These are phyloP conservation scores for Nemapogon koenigi DNA, from an alignment of 2,888 invertebrate species.

Conservation along the genomic window DNA sequence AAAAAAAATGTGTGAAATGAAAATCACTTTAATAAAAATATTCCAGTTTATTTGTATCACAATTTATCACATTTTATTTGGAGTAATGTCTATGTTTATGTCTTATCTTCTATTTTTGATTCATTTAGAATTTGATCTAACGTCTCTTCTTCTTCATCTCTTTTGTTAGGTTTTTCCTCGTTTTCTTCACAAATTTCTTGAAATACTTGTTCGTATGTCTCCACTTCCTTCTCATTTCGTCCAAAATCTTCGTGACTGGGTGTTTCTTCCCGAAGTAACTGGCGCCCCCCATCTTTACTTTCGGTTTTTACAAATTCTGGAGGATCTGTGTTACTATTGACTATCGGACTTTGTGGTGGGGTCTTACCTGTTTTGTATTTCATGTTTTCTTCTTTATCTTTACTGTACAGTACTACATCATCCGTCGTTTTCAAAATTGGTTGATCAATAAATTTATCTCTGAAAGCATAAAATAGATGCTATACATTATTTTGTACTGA, in stretches of 20 bases:
- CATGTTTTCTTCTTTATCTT: constrained; percentile 8
- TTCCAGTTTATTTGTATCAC: too few relatives aligned
- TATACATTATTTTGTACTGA: too few relatives aligned
- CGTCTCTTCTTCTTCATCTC: constrained; percentile 3
- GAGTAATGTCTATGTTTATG: neutral
- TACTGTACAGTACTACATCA: constrained; percentile 21
- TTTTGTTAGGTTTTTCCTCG: neutral
- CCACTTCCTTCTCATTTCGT: neutral
- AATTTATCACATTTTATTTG: neutral
- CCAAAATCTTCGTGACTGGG: too few relatives aligned
- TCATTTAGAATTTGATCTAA: too few relatives aligned
- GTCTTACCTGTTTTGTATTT: constrained; percentile 3
- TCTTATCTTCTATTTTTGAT: constrained; percentile 7
- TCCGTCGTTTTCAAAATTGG: constrained; percentile 25
- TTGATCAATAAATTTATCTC: constrained; percentile 28
- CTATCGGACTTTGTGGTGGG: neutral
- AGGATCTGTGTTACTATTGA: constrained; percentile 1
- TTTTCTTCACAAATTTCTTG: neutral
- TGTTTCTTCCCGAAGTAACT: too few relatives aligned
- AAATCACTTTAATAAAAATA: too few relatives aligned
- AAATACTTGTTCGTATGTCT: neutral
- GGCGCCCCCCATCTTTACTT: too few relatives aligned
- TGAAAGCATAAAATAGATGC: constrained; percentile 22
- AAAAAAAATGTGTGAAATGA: too few relatives aligned
- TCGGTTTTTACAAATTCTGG: neutral